These are phyloP conservation scores for Euphonia xanthogaster DNA, from an alignment of 2,797 vertebrate genomes.

Conservation along the genomic window DNA sequence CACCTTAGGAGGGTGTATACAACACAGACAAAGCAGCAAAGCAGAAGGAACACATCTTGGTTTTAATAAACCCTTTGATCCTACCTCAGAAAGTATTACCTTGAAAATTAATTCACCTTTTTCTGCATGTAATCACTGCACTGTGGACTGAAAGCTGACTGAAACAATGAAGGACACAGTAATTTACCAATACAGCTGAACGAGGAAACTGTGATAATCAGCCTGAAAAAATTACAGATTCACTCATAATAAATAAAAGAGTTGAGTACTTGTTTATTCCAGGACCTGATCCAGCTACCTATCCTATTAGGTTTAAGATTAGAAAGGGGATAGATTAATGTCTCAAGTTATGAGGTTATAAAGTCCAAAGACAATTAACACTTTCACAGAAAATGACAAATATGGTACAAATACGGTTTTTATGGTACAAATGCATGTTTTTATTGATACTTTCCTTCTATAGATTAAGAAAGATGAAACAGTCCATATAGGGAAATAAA, in stretches of 20 bases:
- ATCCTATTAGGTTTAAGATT: neutral
- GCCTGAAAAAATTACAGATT: neutral
- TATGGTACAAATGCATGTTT: neutral
- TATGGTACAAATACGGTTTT: neutral
- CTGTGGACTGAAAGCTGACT: neutral
- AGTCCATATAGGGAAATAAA: neutral
- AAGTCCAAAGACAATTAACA: neutral
- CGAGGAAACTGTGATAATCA: neutral
- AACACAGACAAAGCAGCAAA: constrained; percentile 10
- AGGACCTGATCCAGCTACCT: neutral
- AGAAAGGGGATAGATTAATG: neutral
- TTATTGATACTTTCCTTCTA: neutral
- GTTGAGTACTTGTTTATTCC: neutral
- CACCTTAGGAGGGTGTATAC: neutral
- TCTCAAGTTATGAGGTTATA: neutral
- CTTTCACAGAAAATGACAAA: neutral
- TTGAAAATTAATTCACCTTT: neutral
- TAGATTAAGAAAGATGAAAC: neutral
- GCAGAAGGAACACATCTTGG: neutral
- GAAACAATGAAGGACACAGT: neutral
- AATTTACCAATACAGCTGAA: neutral
- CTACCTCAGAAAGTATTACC: neutral
- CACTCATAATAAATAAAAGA: neutral
- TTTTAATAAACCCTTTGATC: constrained; percentile 7
- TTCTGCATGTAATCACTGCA: neutral